A percentile compares a stretch with the other conserved stretches of the same genome.
phyloP scores from a whole-genome alignment of 2,113 vertebrate species.

The Cardinalis cardinalis region DNA sequence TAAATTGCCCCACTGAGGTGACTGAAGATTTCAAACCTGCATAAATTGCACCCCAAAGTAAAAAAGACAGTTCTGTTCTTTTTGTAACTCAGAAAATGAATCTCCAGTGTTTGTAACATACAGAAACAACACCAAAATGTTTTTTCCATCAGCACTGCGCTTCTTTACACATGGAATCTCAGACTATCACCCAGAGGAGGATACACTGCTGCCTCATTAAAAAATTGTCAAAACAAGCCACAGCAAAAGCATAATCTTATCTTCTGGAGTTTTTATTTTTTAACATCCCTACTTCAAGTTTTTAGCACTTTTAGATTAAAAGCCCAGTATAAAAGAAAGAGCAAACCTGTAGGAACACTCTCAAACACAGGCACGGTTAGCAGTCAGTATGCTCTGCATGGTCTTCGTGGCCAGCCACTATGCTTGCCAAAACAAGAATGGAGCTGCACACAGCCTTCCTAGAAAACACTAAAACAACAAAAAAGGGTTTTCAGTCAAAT shows the following conservation, averaged over 20 bases:
- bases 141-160: fast-evolving
- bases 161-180: neutral
- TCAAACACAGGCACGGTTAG: neutral
- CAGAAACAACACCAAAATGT: neutral
- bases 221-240: neutral
- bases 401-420: neutral
- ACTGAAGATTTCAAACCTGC: neutral
- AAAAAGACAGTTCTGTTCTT: neutral
- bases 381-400: neutral
- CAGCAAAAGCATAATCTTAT: neutral
- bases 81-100: neutral
- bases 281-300: neutral
- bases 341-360: conserved; percentile 40
- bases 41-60: neutral
- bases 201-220: neutral
- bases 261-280: neutral
- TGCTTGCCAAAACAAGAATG: neutral
- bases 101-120: neutral
- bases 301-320: neutral
- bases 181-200: neutral
- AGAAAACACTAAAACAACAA: conserved; percentile 24
- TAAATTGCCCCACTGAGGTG: neutral
- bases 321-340: neutral
- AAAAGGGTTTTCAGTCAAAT: neutral
- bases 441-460: conserved; percentile 16